These are phyloP conservation scores for Heliconius cydno DNA, from an alignment of 2,888 invertebrate species.

Conservation along the genomic window DNA sequence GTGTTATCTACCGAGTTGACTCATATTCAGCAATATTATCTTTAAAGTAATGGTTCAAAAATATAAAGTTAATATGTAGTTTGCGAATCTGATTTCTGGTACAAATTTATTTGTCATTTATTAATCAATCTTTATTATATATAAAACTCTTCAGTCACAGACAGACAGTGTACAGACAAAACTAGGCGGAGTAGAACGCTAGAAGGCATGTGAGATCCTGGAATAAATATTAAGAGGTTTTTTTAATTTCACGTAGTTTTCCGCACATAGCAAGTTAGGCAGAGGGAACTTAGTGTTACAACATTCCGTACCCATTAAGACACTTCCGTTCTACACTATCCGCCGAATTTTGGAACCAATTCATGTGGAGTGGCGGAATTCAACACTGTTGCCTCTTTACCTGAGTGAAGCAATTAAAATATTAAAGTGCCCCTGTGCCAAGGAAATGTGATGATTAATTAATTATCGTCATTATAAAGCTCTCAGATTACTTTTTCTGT, in stretches of 20 bases:
- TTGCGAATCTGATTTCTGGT: neutral
- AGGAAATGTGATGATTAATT: neutral
- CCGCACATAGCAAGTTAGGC: neutral
- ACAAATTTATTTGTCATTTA: neutral
- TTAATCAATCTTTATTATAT: too few species aligned
- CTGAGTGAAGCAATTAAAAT: neutral
- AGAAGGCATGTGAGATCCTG: too few species aligned
- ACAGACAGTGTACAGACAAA: too few species aligned
- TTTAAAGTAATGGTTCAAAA: neutral
- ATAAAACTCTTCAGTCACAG: too few species aligned
- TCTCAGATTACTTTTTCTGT: too few species aligned
- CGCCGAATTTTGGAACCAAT: neutral
- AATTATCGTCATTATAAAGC: too few species aligned
- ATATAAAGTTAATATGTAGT: neutral
- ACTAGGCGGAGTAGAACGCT: too few species aligned
- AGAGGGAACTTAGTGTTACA: neutral
- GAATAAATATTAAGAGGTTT: too few species aligned
- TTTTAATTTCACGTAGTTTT: neutral
- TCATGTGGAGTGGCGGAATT: neutral
- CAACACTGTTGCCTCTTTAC: neutral
- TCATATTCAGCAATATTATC: constrained; percentile 2
- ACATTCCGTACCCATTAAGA: neutral
- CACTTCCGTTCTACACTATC: neutral
- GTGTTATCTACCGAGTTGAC: neutral
- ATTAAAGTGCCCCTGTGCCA: neutral